phyloP scores from a whole-genome alignment of 2,888 invertebrate species.

The Arrhopalites spinosus region DNA sequence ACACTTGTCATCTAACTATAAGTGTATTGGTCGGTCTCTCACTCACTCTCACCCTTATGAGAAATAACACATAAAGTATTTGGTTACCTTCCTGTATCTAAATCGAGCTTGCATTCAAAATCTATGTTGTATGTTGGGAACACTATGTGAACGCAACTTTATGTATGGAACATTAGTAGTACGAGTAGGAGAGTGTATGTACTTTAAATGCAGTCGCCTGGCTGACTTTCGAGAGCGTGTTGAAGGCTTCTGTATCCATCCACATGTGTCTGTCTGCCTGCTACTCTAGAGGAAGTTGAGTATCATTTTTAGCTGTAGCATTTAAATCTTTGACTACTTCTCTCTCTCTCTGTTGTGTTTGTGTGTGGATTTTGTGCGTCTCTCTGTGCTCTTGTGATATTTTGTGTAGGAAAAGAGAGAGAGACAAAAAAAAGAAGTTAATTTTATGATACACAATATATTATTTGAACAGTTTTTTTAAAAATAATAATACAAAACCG shows the following conservation, averaged over 20 bases:
- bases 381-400: background rate
- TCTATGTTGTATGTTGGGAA: background rate
- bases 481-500: too few species aligned
- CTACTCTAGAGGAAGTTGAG: background rate
- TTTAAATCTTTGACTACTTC: background rate
- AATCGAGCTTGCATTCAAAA: constrained; percentile 18
- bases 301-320: constrained; percentile 6
- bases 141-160: background rate
- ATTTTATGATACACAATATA: too few species aligned
- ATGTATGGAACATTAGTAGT: constrained; percentile 4
- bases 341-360: background rate
- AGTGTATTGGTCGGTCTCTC: too few species aligned
- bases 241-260: constrained; percentile 14
- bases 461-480: too few species aligned
- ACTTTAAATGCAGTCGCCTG: constrained; percentile 16
- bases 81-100: constrained; percentile 38
- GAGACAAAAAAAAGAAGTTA: too few species aligned
- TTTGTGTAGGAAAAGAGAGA: background rate
- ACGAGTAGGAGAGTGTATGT: constrained; percentile 11
- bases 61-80: constrained; percentile 9
- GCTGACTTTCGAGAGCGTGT: constrained; percentile 25
- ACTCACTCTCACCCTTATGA: too few species aligned
- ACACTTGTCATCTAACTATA: too few species aligned
- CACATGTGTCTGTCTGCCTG: constrained; percentile 6
- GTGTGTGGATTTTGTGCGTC: background rate